These are phyloP conservation scores for Aplidium turbinatum DNA, from an alignment of 23 tunicate genomes.

Conservation along the genomic window DNA sequence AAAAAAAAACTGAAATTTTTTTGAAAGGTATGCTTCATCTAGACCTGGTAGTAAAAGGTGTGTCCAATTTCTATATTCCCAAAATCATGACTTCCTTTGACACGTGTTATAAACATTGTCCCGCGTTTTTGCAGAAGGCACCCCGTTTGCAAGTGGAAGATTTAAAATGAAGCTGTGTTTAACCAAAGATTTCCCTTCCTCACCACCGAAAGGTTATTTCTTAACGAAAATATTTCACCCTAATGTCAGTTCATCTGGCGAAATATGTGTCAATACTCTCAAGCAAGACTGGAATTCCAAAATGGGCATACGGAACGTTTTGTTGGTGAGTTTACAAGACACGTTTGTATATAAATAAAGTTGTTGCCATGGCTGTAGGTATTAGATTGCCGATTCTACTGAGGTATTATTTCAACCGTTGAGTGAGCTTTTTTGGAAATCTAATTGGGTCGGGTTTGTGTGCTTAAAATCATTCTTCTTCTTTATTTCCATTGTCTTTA, in stretches of 20 bases:
- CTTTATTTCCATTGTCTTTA: too few relatives aligned
- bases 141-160: conserved; percentile 90
- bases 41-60: too few relatives aligned
- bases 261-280: conserved; percentile 91
- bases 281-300: conserved; percentile 96
- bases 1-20: too few relatives aligned
- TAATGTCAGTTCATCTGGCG: conserved; percentile 85
- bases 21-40: too few relatives aligned
- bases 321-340: conserved; percentile 50
- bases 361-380: too few relatives aligned
- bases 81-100: background rate
- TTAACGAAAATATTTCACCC: conserved; percentile 94
- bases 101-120: background rate
- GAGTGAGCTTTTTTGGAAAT: too few relatives aligned
- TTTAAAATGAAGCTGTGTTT: conserved; percentile 81
- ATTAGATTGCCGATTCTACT: too few relatives aligned
- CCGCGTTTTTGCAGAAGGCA: conserved; percentile 60
- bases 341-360: too few relatives aligned
- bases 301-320: conserved; percentile 93
- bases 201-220: conserved; percentile 93
- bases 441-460: background rate
- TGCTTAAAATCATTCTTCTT: background rate
- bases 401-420: too few relatives aligned
- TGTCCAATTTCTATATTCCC: too few relatives aligned
- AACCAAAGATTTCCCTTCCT: conserved; percentile 77